Evolutionary conservation across 2,888 invertebrate genomes (phyloP), one percentile per base, ranked within the genome.

Genomic region (Euplagia quadripunctaria): DNA sequence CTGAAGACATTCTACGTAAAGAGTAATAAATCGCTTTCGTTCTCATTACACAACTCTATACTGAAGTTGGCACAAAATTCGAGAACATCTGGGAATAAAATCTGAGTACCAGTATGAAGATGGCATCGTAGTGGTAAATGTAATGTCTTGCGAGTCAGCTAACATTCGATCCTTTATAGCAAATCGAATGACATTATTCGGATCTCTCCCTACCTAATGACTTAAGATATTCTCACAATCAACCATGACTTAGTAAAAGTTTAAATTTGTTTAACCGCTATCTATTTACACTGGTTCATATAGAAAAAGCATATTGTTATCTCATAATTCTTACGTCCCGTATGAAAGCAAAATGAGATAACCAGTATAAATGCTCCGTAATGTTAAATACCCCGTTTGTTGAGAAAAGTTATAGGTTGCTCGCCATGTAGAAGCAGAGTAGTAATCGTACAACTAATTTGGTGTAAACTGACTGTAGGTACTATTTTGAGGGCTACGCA

Each of bases 81-180:
- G 11, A 69, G 49, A 17, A 69, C 69, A 66, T 66, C 16, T 66
- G 49, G 6, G 31, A 0, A 69, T 49, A 69, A 16, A 55, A 20
- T 0, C 14, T 31, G 6, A 0, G 14, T 1, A 12, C 20, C 14
- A 31, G 58, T 16, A 6, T 61, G 11, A 63, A 63, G 5, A 58
- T 58, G 58, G 2, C 4, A 55, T 20, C n/a, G 55, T 11, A 55
- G 11, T 55, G 0, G n/a, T 9, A 3, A 55, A n/a, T 1, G n/a
- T n/a, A 55, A 55, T 55, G 55, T 11, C 55, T 55, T 55, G 52
- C 8, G 52, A 52, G n/a, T 52, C 52, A n/a, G 17, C 8, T 17
- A 52, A 52, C 52, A 52, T 52, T 52, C 1, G n/a, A n/a, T n/a
- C 0, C 9, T 55, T 52, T 52, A 52, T 17, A 17, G 52, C n/a